Evolutionary conservation across 2,888 invertebrate species (phyloP), one percentile per base, ranked within the genome.

Genomic region (Hypercompe scribonia): DNA sequence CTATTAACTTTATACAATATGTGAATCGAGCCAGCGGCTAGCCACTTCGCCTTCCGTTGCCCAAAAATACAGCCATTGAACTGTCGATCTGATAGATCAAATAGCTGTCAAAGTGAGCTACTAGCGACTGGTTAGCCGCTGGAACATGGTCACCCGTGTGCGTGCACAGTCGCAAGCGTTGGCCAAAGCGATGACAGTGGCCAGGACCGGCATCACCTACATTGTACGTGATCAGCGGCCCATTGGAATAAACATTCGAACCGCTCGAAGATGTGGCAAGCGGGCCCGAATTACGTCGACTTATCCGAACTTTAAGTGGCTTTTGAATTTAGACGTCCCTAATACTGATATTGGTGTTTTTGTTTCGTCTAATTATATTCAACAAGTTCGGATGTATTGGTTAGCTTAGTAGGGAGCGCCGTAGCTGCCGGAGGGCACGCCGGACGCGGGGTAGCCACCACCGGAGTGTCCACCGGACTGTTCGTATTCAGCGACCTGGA

Each of bases 401-500:
- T 61, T 80, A 72, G 74, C 77, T 86, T 96, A 96, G 95, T 92
- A 96, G 54, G 97, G 79, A 15, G 96, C 97, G 89, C 97, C 97
- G 93, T 97, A 97, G 94, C 97, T 97, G 92, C 97, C 96, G 87
- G 97, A 96, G 79, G 97, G 97, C 78, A 96, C 93, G 3, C 71
- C 74, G 85, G 89, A 88, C 74, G 96, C 96, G 76, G 97, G 78
- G 96, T 96, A 95, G 96, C 97, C 79, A 94, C 96, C 67, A 34
- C 94, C 93, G 74, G 89, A 86, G 71, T 85, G 87, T 65, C 89
- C 89, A 76, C 85, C 96, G 94, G 91, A 95, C 94, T 98, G 98
- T 84, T 97, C 96, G 96, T 97, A 98, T 89, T 98, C 98, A 65
- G 98, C 98, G 80, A 98, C 98, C 92, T 98, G 98, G 94, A 98